A percentile compares a stretch with the other conserved stretches of the same genome.
Evolutionary conservation across 2,888 invertebrate genomes (phyloP).

Genomic region (Coronaproctus castanopsis): DNA sequence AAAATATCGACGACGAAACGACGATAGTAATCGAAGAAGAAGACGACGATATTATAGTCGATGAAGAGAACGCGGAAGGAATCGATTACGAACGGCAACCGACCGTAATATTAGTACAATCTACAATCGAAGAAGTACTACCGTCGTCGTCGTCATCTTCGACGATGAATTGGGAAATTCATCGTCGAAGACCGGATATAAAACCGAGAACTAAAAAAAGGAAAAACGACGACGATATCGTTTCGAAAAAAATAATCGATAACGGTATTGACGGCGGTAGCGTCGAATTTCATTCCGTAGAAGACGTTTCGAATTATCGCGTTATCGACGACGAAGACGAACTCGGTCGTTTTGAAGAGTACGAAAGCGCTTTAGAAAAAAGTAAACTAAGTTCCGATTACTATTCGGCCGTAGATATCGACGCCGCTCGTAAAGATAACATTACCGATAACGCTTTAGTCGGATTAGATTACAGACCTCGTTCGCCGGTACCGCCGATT

Average conservation of each 20-base stretch:
- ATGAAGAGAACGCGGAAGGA: neutral
- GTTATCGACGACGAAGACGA: conserved; percentile 3
- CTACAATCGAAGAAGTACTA: neutral
- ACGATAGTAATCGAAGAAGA: neutral
- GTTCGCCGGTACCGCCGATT: conserved; percentile 20
- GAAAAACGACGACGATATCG: neutral
- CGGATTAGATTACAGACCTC: conserved; percentile 31
- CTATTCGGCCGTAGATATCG: conserved; percentile 1
- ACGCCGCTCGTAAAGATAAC: conserved; percentile 11
- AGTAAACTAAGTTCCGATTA: conserved; percentile 1
- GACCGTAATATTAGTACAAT: too few relatives aligned
- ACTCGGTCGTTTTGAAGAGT: conserved; percentile 12
- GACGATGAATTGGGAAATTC: neutral
- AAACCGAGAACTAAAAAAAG: neutral
- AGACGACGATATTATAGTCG: neutral
- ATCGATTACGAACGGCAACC: neutral
- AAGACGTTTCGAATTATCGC: too few relatives aligned
- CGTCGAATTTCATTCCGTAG: neutral
- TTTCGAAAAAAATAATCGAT: neutral
- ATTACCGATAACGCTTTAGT: conserved; percentile 42
- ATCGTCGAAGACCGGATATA: neutral
- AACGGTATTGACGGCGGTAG: neutral
- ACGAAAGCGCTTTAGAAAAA: conserved; percentile 14
- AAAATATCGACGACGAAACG: neutral
- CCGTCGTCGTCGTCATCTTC: neutral